Conservation (phyloP, 2,797 vertebrate genomes). For the Coranthus polyacanthus region DNA sequence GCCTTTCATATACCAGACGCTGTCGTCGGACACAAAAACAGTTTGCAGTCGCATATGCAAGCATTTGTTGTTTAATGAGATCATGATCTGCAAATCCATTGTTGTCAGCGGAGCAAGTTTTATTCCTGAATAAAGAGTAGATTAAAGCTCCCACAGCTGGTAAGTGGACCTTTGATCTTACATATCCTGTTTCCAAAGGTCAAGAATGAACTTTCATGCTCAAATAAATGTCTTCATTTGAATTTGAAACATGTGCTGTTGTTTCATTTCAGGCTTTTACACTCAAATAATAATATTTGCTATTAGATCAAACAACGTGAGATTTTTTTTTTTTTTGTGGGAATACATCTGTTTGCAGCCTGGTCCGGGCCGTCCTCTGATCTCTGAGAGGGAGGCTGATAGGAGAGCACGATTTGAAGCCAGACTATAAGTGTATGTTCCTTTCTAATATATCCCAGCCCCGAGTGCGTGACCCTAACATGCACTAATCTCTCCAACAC, state of each 20-base stretch:
- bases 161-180: background rate
- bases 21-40: background rate
- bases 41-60: background rate
- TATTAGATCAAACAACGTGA: conserved; percentile 33
- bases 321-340: conserved; percentile 30
- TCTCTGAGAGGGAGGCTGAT: conserved; percentile 23
- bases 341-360: conserved; percentile 37
- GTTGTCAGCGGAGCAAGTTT: background rate
- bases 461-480: conserved; percentile 63
- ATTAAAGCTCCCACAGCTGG: background rate
- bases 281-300: conserved; percentile 9
- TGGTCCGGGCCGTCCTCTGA: conserved; percentile 39
- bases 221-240: conserved; percentile 17
- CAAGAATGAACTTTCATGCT: background rate
- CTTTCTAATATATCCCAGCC: conserved; percentile 67
- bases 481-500: conserved; percentile 77
- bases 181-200: background rate
- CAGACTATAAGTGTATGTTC: conserved; percentile 52
- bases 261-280: conserved; percentile 12
- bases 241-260: conserved; percentile 29
- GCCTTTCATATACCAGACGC: background rate
- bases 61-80: background rate
- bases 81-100: background rate
- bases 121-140: conserved; percentile 8
- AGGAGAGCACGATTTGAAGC: conserved; percentile 28